These are phyloP conservation scores for Acleris laterana DNA, from an alignment of 2,888 invertebrate genomes.

Conservation along the genomic window DNA sequence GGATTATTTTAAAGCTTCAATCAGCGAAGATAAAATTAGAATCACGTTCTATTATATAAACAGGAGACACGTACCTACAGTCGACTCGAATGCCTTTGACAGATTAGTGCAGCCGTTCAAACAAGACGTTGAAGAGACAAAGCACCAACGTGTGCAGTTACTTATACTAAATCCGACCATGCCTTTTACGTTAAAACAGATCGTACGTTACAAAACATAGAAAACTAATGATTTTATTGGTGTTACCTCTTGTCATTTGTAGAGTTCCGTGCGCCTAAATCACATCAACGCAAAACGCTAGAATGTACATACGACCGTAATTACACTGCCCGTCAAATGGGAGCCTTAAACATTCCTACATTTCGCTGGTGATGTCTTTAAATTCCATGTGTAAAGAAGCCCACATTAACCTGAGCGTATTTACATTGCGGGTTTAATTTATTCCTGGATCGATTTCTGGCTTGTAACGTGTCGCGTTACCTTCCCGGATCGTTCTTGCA, in stretches of 20 bases:
- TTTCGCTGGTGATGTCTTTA: slow-evolving; percentile 18
- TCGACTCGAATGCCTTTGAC: too few species aligned
- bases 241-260: slow-evolving; percentile 5
- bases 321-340: slow-evolving; percentile 23
- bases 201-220: too few species aligned
- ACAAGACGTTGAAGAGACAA: too few species aligned
- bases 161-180: too few species aligned
- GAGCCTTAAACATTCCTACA: slow-evolving; percentile 25
- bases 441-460: slow-evolving; percentile 28
- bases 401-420: slow-evolving; percentile 29
- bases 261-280: slow-evolving; percentile 20
- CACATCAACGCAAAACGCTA: slow-evolving; percentile 17
- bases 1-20: too few species aligned
- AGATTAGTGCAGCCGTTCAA: too few species aligned
- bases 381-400: slow-evolving; percentile 33
- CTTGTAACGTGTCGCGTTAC: slow-evolving; percentile 30
- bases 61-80: too few species aligned
- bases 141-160: too few species aligned
- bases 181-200: too few species aligned
- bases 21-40: too few species aligned
- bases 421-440: slow-evolving; percentile 34
- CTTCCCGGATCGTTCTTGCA: slow-evolving; percentile 7
- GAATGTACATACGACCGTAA: slow-evolving; percentile 27
- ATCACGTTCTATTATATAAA: too few species aligned
- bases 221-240: too few species aligned